Evolutionary conservation across 2,113 vertebrate genomes (phyloP).

Genomic region (Acanthisitta chloris): DNA sequence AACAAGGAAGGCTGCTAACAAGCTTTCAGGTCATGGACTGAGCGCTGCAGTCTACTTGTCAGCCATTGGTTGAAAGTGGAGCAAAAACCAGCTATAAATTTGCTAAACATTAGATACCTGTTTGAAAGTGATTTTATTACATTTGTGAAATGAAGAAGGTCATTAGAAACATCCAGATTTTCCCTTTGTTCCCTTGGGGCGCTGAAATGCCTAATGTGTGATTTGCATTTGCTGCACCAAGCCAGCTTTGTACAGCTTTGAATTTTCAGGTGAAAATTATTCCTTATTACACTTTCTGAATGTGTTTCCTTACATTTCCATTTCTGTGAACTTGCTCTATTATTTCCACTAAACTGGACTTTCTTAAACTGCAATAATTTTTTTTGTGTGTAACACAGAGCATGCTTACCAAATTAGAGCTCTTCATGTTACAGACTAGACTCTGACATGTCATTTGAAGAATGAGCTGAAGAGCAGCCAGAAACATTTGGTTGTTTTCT

Average conservation of each 20-base stretch:
- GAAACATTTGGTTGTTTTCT: slow-evolving; percentile 24
- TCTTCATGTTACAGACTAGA: not conserved
- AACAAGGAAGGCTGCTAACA: slow-evolving; percentile 51
- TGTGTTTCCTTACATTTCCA: slow-evolving; percentile 1
- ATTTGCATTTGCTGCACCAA: slow-evolving; percentile 36
- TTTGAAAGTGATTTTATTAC: slow-evolving; percentile 41
- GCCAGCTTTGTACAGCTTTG: not conserved
- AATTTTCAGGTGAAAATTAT: slow-evolving; percentile 54
- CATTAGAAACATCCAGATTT: slow-evolving; percentile 51
- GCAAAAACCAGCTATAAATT: slow-evolving; percentile 46
- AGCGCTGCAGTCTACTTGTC: not conserved
- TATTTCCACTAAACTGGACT: not conserved
- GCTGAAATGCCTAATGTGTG: not conserved
- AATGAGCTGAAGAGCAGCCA: slow-evolving; percentile 11
- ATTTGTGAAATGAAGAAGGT: slow-evolving; percentile 40
- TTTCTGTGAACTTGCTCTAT: not conserved
- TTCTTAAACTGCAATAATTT: not conserved
- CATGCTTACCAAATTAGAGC: not conserved
- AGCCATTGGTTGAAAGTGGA: slow-evolving; percentile 54
- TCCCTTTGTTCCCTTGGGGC: not conserved
- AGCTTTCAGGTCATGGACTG: slow-evolving; percentile 35
- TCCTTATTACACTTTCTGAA: slow-evolving; percentile 3
- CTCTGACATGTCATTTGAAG: not conserved
- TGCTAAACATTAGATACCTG: slow-evolving; percentile 4
- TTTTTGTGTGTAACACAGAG: not conserved